Evolutionary conservation across 2,888 invertebrate genomes (phyloP).

Genomic region (Physocephala rufipes): DNA sequence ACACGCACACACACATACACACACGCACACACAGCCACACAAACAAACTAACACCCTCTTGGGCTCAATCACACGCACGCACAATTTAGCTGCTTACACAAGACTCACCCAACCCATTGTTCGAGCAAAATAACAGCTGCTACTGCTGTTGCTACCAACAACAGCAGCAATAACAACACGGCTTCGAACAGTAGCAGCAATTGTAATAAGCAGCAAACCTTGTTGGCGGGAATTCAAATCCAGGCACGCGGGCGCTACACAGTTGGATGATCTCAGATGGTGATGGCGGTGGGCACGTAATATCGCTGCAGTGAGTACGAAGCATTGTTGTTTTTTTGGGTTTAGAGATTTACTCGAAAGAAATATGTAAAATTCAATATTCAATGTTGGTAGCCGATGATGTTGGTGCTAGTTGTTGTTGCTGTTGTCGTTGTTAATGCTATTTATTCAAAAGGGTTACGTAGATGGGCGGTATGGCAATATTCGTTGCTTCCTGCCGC

Average conservation of each 20-base stretch:
- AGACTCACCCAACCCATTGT: neutral
- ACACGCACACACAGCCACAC: too few relatives aligned
- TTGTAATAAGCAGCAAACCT: neutral
- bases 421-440: neutral
- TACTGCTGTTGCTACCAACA: neutral
- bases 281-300: too few relatives aligned
- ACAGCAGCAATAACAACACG: conserved; percentile 6
- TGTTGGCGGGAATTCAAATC: neutral
- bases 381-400: too few relatives aligned
- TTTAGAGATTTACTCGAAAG: conserved; percentile 6
- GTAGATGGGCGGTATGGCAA: too few relatives aligned
- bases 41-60: too few relatives aligned
- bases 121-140: too few relatives aligned
- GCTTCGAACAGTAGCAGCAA: neutral
- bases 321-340: too few relatives aligned
- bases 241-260: neutral
- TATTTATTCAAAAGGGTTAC: too few relatives aligned
- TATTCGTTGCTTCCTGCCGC: too few relatives aligned
- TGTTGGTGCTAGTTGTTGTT: neutral
- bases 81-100: neutral
- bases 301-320: too few relatives aligned
- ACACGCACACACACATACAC: too few relatives aligned
- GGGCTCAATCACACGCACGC: neutral
- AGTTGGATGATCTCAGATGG: neutral
- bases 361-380: conserved; percentile 31